Evolutionary conservation across 2,113 vertebrate species (phyloP).

Genomic region (Alethe diademata): DNA sequence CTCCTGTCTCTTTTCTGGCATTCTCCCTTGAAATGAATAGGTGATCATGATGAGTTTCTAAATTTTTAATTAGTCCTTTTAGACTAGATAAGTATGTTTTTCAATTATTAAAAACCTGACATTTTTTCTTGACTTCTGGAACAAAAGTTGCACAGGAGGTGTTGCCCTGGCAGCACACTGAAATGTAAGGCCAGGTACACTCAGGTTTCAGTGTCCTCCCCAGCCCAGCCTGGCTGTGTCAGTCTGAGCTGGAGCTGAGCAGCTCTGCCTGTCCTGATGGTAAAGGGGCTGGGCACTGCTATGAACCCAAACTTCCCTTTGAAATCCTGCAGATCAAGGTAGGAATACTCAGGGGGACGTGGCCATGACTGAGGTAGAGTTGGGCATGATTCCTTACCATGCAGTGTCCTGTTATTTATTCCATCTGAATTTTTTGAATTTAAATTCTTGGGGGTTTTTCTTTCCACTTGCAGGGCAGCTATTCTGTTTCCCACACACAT

Average conservation of each 20-base stretch:
- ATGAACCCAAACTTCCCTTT: accelerated
- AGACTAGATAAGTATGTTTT: not conserved
- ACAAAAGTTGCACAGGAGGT: not conserved
- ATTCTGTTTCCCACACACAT: not conserved
- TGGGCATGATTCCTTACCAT: not conserved
- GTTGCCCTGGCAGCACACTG: not conserved
- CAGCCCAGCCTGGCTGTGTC: not conserved
- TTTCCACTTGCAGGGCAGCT: not conserved
- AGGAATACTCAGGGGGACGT: not conserved
- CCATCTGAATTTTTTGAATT: not conserved
- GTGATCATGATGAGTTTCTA: conserved; percentile 11
- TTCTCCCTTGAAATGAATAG: conserved; percentile 14
- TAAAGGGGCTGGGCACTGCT: not conserved
- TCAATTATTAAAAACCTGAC: conserved; percentile 8
- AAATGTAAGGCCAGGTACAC: too few species aligned
- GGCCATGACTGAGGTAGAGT: not conserved
- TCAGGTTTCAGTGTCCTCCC: not conserved
- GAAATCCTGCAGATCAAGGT: not conserved
- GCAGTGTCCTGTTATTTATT: not conserved
- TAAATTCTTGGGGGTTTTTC: not conserved
- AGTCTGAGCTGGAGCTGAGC: not conserved
- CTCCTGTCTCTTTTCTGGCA: not conserved
- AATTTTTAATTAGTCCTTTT: conserved; percentile 42
- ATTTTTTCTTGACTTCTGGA: not conserved
- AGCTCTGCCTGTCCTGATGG: not conserved